Evolutionary conservation across 2,113 vertebrate genomes (phyloP).

Genomic region (Oreochromis aureus): DNA sequence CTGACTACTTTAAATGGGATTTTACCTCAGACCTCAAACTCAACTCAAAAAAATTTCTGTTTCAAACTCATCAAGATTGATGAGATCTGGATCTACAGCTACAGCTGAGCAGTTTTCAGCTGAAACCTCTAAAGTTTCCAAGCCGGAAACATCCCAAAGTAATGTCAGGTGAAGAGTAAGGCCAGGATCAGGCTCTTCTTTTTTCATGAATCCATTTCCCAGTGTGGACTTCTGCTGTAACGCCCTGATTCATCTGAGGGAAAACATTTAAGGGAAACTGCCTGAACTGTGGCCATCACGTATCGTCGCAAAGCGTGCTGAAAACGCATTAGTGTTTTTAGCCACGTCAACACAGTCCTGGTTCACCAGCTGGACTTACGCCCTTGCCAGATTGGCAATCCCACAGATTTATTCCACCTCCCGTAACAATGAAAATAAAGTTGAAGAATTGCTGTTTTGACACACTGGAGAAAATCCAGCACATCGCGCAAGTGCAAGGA

Average conservation of each 20-base stretch:
- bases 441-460: not conserved
- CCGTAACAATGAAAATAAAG: not conserved
- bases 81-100: not conserved
- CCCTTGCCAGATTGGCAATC: not conserved
- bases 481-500: not conserved
- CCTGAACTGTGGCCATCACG: not conserved
- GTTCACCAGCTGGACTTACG: not conserved
- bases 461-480: not conserved
- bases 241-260: not conserved
- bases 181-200: not conserved
- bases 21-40: not conserved
- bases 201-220: not conserved
- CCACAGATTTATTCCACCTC: not conserved
- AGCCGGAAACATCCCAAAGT: not conserved
- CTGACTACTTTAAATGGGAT: not conserved
- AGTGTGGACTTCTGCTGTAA: not conserved
- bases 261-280: not conserved
- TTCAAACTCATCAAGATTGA: not conserved
- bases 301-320: fast-evolving
- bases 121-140: not conserved
- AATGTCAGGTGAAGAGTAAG: not conserved
- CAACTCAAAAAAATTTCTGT: not conserved
- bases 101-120: not conserved
- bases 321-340: fast-evolving
- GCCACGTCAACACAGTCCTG: not conserved